Percentiles rank a stretch among this genome's conserved stretches.
Conservation (phyloP, 2,797 vertebrate species). For the Xenops minutus region DNA sequence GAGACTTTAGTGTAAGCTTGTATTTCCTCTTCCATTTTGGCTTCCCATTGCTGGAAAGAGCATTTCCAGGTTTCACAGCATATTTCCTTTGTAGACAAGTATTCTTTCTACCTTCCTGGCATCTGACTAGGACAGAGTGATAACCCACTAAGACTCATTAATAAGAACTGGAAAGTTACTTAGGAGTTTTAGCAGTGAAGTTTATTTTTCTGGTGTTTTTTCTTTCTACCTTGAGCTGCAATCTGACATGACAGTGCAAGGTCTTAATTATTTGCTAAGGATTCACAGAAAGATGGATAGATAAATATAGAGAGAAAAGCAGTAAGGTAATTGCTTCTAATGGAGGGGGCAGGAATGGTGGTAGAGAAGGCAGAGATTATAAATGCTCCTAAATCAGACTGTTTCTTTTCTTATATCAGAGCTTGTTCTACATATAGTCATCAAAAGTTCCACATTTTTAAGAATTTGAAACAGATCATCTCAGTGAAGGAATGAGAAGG, state of each 20-base stretch:
- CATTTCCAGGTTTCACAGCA: background rate
- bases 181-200: background rate
- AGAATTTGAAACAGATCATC: background rate
- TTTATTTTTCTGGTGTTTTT: background rate
- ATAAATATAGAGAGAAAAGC: background rate
- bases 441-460: background rate
- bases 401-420: background rate
- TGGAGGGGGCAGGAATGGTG: rapidly evolving
- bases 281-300: background rate
- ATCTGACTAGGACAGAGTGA: background rate
- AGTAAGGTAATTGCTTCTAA: background rate
- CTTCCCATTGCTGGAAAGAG: background rate
- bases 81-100: background rate
- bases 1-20: background rate
- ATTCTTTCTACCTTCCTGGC: background rate
- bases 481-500: background rate
- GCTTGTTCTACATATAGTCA: background rate
- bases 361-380: background rate
- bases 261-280: background rate
- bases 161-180: background rate
- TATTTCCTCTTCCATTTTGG: background rate
- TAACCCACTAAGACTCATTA: background rate
- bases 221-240: background rate
- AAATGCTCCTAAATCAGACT: constrained; percentile 6
- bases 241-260: background rate